Base-by-base conservation (phyloP, 2,888 invertebrate species). In the Parthenolecanium corni region DNA sequence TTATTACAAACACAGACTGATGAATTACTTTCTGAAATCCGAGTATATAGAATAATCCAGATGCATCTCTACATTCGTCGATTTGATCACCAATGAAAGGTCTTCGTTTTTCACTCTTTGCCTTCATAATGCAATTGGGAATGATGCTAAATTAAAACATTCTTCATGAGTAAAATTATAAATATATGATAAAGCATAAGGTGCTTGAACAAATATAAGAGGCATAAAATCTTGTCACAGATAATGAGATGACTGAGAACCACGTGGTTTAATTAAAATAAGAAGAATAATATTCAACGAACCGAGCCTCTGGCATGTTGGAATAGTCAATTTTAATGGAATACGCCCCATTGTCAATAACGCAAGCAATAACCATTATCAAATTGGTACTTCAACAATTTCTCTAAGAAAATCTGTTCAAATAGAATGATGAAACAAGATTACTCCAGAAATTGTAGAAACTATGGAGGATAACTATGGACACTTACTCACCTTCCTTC, bases 101-200 rank as follows among this genome's bases (percentile, higher is more conserved):
- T 47, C 97, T 80, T 11, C 95, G 83, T 61, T 94, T 78, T 74
- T 98, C 97, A 57, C 91, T 92, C 75, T 96, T 97, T 0, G 95
- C 95, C 79, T 99, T 99, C 82, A 94, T 92, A 25, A 98, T 89
- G 71, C 91, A 93, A 75, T 98, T 98, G 0, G 96, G 94, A 56
- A 93, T 80, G 16, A 89, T 72, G 70, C 82, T 83, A 69, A 61
- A 75, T n/a, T n/a, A 74, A 67, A 61, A 64, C 67, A 47, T 23
- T 40, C 25, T 49, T 36, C 16, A 36, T 24, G 5, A n/a, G 21
- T 38, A 58, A 49, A 14, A 23, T 44, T 20, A 42, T 12, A 5
- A 23, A 20, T 18, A 14, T 51, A 16, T 4, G 51, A 16, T 4
- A 6, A 16, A 14, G 14, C n/a, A 42, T 4, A 42, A 14, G 16